Conservation (phyloP, 2,113 vertebrate genomes). For the Pseudopodoces humilis region DNA sequence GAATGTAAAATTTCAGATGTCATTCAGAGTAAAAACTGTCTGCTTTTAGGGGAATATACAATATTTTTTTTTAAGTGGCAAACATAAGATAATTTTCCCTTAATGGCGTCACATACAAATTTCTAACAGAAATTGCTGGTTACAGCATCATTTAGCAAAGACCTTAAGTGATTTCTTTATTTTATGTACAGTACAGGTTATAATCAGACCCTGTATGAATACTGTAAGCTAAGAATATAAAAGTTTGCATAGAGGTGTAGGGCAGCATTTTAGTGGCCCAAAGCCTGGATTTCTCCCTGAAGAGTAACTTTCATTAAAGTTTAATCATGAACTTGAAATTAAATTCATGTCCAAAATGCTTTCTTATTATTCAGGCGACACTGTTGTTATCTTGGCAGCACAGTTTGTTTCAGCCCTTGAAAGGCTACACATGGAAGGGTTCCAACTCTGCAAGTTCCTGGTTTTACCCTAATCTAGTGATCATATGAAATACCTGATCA, state of each 20-base stretch:
- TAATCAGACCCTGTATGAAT: background rate
- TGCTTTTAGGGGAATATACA: background rate
- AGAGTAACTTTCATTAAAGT: background rate
- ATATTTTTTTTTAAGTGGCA: background rate
- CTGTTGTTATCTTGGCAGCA: background rate
- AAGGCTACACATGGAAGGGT: background rate
- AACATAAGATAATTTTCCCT: background rate
- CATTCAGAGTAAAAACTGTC: background rate
- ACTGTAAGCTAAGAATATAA: background rate
- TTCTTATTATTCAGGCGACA: background rate
- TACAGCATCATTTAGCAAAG: background rate
- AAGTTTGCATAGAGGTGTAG: background rate
- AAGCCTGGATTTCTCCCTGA: background rate
- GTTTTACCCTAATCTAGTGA: background rate
- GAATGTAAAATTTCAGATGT: background rate
- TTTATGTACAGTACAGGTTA: background rate
- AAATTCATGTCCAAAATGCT: background rate
- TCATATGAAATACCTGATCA: background rate
- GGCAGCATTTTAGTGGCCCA: background rate
- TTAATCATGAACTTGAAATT: constrained; percentile 16
- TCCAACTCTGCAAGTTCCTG: background rate
- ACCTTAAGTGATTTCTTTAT: background rate
- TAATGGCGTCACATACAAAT: background rate
- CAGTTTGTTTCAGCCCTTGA: background rate
- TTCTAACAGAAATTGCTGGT: background rate